These are phyloP conservation scores for Vandiemenella viatica DNA, from an alignment of 2,888 invertebrate genomes.

Conservation along the genomic window DNA sequence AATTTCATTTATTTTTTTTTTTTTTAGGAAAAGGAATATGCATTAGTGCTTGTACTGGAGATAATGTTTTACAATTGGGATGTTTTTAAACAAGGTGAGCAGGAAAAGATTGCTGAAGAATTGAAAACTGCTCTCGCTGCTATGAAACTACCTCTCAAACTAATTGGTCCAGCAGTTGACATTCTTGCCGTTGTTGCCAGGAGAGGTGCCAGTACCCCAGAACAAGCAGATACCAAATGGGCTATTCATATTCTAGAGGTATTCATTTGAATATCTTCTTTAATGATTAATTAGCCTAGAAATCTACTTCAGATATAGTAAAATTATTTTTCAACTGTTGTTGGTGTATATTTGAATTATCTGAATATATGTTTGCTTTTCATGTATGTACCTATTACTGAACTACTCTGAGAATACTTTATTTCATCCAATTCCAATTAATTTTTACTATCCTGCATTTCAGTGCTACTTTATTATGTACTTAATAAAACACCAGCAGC, in stretches of 20 bases:
- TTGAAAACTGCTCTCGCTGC: not conserved
- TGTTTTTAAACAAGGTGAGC: not conserved
- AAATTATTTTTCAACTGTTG: no score
- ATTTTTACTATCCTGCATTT: no score
- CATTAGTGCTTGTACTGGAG: not conserved
- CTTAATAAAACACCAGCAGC: no score
- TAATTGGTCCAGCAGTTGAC: slow-evolving; percentile 24
- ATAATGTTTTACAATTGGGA: not conserved
- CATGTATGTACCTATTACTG: no score
- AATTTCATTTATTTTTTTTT: no score
- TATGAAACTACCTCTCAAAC: slow-evolving; percentile 6
- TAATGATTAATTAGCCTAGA: not conserved
- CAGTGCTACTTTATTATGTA: no score
- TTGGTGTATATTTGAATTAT: no score
- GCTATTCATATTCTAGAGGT: slow-evolving; percentile 2
- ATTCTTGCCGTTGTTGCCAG: slow-evolving; percentile 20
- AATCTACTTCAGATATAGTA: no score
- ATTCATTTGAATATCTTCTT: not conserved
- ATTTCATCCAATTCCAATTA: no score
- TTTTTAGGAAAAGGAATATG: not conserved
- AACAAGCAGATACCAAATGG: not conserved
- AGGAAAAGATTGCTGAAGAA: not conserved
- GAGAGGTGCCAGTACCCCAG: slow-evolving; percentile 14
- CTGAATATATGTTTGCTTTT: no score
- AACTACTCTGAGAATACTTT: no score